phyloP scores from a whole-genome alignment of 2,113 vertebrate genomes.

The Lepus timidus region DNA sequence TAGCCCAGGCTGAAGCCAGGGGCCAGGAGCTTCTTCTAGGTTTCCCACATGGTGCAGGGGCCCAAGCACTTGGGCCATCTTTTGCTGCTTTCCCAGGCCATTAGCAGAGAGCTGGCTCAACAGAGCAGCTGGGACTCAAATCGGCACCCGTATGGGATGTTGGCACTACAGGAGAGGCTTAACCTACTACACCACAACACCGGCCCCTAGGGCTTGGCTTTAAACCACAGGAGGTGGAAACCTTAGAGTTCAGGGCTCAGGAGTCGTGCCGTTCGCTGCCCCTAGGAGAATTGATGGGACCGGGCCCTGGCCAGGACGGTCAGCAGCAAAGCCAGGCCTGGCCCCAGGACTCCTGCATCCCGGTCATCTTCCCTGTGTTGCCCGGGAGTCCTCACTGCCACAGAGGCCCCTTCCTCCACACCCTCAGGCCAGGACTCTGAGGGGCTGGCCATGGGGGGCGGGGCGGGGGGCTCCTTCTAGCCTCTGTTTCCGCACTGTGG shows the following conservation, averaged over 20 bases:
- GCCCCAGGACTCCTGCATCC: neutral
- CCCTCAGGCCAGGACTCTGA: neutral
- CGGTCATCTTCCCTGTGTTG: neutral
- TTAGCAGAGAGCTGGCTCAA: too few relatives aligned
- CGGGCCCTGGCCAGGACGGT: neutral
- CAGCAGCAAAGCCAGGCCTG: neutral
- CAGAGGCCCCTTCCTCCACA: neutral
- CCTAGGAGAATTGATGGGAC: neutral
- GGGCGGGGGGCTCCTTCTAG: neutral
- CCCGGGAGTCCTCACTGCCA: too few relatives aligned
- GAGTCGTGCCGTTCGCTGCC: neutral
- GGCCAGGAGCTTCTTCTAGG: too few relatives aligned
- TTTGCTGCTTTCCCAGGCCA: too few relatives aligned
- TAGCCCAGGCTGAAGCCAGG: too few relatives aligned
- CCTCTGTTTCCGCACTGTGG: neutral
- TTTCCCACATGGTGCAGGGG: too few relatives aligned
- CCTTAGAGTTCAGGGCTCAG: neutral
- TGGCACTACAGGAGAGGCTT: too few relatives aligned
- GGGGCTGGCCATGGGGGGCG: neutral
- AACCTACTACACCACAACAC: too few relatives aligned
- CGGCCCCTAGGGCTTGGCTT: too few relatives aligned
- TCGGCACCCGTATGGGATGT: too few relatives aligned
- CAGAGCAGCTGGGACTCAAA: too few relatives aligned
- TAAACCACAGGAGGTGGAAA: neutral
- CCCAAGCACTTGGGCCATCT: too few relatives aligned